Percentiles rank a stretch among this genome's conserved stretches.
Evolutionary conservation across 1,140 invertebrate genomes (phyloP).

Genomic region (Melipona quadrifasciata): DNA sequence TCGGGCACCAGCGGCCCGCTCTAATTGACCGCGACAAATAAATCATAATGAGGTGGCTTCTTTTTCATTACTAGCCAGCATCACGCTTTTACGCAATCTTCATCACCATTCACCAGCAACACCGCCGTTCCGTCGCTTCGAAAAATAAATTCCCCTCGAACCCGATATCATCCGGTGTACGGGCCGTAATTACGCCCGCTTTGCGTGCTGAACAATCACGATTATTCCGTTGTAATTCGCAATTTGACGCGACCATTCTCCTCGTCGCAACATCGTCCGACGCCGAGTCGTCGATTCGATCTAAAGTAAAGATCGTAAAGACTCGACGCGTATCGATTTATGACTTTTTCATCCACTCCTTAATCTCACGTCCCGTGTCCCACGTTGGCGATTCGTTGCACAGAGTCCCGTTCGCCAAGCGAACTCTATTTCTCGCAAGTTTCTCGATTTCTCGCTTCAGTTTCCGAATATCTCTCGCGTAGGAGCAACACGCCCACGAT

Average conservation of each 20-base stretch:
- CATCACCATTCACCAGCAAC: slow-evolving; percentile 59
- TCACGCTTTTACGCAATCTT: slow-evolving; percentile 68
- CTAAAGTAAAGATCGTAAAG: not conserved
- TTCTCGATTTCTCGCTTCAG: not conserved
- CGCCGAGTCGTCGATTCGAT: not conserved
- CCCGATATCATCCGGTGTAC: slow-evolving; percentile 57
- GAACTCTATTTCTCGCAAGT: not conserved
- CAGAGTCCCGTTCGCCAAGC: not conserved
- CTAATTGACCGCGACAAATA: slow-evolving; percentile 70
- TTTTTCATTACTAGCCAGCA: slow-evolving; percentile 63
- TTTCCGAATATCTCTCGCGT: not conserved
- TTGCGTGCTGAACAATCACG: slow-evolving; percentile 28
- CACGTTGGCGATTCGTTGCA: not conserved
- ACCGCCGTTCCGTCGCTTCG: slow-evolving; percentile 11
- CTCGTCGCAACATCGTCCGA: not conserved
- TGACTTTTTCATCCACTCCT: not conserved
- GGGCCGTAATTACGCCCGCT: slow-evolving; percentile 47
- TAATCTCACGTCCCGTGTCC: not conserved
- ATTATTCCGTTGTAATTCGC: slow-evolving; percentile 54
- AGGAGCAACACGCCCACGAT: slow-evolving; percentile 12
- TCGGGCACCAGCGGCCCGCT: slow-evolving; percentile 32
- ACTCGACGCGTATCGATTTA: not conserved
- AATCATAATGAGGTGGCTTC: slow-evolving; percentile 68
- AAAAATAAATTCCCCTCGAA: slow-evolving; percentile 57
- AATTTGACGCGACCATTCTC: slow-evolving; percentile 48